Conservation (phyloP, 2,113 vertebrate genomes). For the Hucho hucho region DNA sequence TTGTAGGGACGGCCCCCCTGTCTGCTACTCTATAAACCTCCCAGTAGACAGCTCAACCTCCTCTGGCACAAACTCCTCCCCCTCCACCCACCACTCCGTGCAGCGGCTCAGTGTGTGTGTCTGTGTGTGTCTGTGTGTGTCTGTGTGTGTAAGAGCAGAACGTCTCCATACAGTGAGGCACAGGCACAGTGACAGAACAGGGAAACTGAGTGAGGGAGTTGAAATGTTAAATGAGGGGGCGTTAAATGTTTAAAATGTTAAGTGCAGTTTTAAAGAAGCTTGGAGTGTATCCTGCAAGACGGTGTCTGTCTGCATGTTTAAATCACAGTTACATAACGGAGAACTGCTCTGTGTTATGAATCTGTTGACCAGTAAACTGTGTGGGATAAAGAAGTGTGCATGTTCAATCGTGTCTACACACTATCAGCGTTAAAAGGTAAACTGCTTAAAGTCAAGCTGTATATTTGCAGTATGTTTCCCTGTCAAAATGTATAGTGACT, state of each 20-base stretch:
- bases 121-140: slow-evolving; percentile 3
- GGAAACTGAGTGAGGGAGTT: slow-evolving; percentile 2
- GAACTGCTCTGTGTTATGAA: background rate
- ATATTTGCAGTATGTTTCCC: too few relatives aligned
- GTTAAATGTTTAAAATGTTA: slow-evolving; percentile 22
- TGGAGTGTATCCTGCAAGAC: slow-evolving; percentile 6
- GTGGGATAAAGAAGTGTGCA: too few relatives aligned
- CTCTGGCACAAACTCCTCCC: slow-evolving; percentile 43
- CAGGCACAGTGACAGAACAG: slow-evolving; percentile 30
- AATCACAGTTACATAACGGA: background rate
- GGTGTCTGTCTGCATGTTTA: background rate
- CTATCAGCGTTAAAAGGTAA: too few relatives aligned
- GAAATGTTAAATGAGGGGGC: slow-evolving; percentile 26
- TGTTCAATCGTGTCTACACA: too few relatives aligned
- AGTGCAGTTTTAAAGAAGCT: slow-evolving; percentile 27
- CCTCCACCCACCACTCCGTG: slow-evolving; percentile 30
- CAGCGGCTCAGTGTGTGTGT: slow-evolving; percentile 8
- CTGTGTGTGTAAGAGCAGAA: slow-evolving; percentile 11
- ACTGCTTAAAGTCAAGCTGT: too few relatives aligned
- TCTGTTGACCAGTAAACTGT: too few relatives aligned
- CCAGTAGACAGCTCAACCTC: slow-evolving; percentile 50
- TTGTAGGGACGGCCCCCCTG: slow-evolving; percentile 42
- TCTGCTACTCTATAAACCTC: slow-evolving; percentile 51
- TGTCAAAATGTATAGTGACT: too few relatives aligned
- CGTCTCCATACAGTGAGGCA: slow-evolving; percentile 39